Percentiles rank a stretch among this genome's conserved stretches.
Evolutionary conservation across 2,888 invertebrate species (phyloP).

Genomic region (Brachyopa scutellaris): DNA sequence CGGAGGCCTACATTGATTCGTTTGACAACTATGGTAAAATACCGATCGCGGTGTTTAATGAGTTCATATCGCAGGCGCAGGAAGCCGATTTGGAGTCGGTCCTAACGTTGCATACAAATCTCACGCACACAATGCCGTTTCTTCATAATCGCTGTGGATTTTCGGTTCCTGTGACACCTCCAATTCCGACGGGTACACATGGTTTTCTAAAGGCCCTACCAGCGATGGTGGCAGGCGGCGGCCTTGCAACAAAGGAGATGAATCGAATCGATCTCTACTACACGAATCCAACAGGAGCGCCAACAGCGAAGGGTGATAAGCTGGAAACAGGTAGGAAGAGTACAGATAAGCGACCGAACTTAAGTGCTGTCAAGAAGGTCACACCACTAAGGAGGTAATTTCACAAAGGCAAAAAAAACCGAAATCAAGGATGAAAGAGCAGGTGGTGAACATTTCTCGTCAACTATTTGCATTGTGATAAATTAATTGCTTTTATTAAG

Average conservation of each 20-base stretch:
- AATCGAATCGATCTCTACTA: conserved; percentile 60
- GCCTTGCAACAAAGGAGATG: conserved; percentile 43
- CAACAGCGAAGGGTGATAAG: conserved; percentile 10
- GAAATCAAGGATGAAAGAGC: conserved; percentile 13
- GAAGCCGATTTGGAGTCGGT: conserved; percentile 80
- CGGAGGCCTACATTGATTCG: conserved; percentile 89
- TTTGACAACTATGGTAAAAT: conserved; percentile 85
- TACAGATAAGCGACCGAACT: conserved; percentile 26
- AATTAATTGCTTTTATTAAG: conserved; percentile 39
- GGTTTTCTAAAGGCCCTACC: conserved; percentile 81
- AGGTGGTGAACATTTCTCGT: conserved; percentile 19
- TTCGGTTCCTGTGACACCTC: conserved; percentile 79
- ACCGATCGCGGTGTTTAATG: conserved; percentile 83
- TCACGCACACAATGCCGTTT: conserved; percentile 81
- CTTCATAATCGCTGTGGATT: conserved; percentile 80
- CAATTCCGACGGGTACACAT: conserved; percentile 81
- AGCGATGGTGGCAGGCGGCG: conserved; percentile 76
- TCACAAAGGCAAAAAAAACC: background rate
- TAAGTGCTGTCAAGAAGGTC: conserved; percentile 21
- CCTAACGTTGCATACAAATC: conserved; percentile 80
- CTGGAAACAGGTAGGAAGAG: conserved; percentile 12
- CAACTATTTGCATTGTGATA: conserved; percentile 50
- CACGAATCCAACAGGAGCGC: conserved; percentile 26
- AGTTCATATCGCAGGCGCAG: conserved; percentile 84
- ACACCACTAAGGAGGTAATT: conserved; percentile 46